Base-by-base conservation (phyloP, 2,888 invertebrate species). In the Taenaris catops region DNA sequence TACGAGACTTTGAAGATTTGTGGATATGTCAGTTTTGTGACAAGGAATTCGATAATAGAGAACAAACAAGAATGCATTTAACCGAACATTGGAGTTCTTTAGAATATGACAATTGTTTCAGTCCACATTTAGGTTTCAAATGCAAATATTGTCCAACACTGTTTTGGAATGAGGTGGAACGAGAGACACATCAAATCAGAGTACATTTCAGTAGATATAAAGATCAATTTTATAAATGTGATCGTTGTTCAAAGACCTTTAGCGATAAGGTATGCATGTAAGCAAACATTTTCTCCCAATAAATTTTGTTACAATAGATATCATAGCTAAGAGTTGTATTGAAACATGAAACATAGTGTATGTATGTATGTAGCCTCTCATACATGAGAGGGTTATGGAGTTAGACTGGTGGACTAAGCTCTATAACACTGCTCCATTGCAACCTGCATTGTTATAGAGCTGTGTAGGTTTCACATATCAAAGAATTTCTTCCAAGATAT, bases 21-120 rank as follows among this genome's bases (percentile, higher is more conserved):
- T 87, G 84, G 79, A 51, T 84, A 2, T 88, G 88, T 57, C 88
- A 88, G 60, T 81, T 88, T 51, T 88, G 88, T 59, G 81, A 87
- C 23, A 72, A 74, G 18, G 86, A 86, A 43, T 88, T 87, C 68
- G 63, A 74, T 19, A 63, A 68, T 9, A 49, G 87, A 21, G 71
- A 66, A 39, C 46, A 51, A 0, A 71, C 81, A 0, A 62, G 87
- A 20, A 50, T 46, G 3, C 84, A 80, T 52, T 52, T 80, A 42
- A 68, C 68, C 0, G 70, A 67, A 19, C 87, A 83, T 46, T 78
- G 65, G 68, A 60, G 66, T 24, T 43, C 42, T 1, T 44, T 53
- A 16, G 76, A 79, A 25, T 69, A 61, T 57, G 74, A 78, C 39
- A 86, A 84, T 42, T 86, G 86, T 44, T 84, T 81, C 36, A 76